Base-by-base conservation (phyloP, 64 coral and sea anemone genomes). In the Orbicella faveolata region DNA sequence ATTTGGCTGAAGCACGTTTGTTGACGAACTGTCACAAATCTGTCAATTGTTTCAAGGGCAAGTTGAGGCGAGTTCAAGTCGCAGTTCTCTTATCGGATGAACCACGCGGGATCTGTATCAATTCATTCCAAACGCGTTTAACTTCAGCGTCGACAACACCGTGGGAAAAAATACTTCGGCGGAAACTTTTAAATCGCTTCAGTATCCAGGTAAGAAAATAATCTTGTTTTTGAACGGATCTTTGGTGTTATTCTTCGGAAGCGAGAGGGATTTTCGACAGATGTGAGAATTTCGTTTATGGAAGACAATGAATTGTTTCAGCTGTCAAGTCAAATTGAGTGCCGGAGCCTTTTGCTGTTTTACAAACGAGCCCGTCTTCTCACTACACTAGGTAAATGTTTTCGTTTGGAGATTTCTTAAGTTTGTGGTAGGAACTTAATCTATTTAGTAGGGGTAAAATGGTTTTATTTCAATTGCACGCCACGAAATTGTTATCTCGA, bases 41-140 rank as follows among this genome's bases (percentile, higher is more conserved):
- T 41, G 82, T 25, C 68, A 85, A 85, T 85, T 79, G 77, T 79
- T 79, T 73, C 19, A 85, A 73, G 82, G 82, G 37, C 82, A 85
- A 85, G 82, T 37, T 65, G 39, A 23, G 82, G 37, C 82, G 64
- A 70, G 64, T 70, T 25, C 20, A 66, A 9, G 19, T 44, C 21
- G 25, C 77, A 44, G 41, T 7, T 55, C 23, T 59, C 51, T 85
- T 70, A 73, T 85, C 63, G 12, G 0, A 13, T 63, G 65, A 72
- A 85, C 36, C 82, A 85, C 82, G 82, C 37, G 62, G 65, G 18
- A 85, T n/a, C 80, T 11, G 25, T 70, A 26, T 25, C 64, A 52
- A 36, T 79, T 79, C 63, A 52, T 33, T n/a, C 23, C 3, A 23
- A 30, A 51, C 18, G 25, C 20, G 23, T 72, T 85, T 72, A 7